Percentiles rank a stretch among this genome's conserved stretches.
These are phyloP conservation scores for Sinocyclocheilus anophthalmus DNA, from an alignment of 2,113 vertebrate genomes.

Conservation along the genomic window DNA sequence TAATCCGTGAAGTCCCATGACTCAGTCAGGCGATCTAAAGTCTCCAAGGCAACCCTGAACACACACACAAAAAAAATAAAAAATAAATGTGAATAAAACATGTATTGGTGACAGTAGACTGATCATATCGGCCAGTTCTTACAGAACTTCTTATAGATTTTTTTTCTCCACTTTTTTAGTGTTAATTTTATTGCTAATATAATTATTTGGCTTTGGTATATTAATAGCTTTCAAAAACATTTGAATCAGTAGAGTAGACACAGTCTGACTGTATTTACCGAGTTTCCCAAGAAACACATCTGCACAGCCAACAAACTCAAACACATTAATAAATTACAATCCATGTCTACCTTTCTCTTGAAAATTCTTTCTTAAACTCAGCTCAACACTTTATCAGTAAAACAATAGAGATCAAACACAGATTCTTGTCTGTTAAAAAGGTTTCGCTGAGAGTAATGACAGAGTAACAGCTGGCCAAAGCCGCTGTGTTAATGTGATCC, in stretches of 20 bases:
- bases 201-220: not conserved
- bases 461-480: constrained; percentile 22
- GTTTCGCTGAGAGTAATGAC: constrained; percentile 30
- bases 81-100: too few species aligned
- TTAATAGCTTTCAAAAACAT: not conserved
- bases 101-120: too few species aligned
- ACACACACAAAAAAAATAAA: too few species aligned
- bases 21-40: too few species aligned
- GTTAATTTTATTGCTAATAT: not conserved
- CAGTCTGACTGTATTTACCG: too few species aligned
- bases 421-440: constrained; percentile 12
- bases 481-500: constrained; percentile 27
- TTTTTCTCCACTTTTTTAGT: too few species aligned
- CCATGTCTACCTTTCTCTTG: not conserved
- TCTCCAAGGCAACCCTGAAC: too few species aligned
- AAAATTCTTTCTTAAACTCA: constrained; percentile 33
- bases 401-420: constrained; percentile 15
- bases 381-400: constrained; percentile 14
- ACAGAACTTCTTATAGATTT: not conserved
- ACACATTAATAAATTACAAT: constrained; percentile 4
- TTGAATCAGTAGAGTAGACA: too few species aligned
- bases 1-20: too few species aligned
- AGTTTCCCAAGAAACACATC: not conserved
- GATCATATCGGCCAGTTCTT: not conserved
- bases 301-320: not conserved